Base-by-base conservation (phyloP, 1,140 invertebrate species). In the Lepidurus arcticus region DNA sequence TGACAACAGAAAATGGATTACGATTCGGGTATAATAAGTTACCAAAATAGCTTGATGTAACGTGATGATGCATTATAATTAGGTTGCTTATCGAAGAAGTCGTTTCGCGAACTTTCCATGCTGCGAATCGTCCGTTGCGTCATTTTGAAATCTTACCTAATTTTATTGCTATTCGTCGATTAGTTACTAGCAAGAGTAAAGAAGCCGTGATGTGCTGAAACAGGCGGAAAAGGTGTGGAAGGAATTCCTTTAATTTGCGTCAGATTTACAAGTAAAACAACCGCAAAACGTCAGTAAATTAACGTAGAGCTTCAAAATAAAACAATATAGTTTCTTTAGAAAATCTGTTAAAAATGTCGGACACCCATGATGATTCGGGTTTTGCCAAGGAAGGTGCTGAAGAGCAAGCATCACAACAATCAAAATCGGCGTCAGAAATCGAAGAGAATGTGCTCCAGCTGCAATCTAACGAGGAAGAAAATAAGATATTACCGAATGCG, bases 191-290 rank as follows among this genome's bases (percentile, higher is more conserved):
- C 21, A n/a, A 65, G 16, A n/a, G 53, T 7, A 65, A 65, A 13
- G 53, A 65, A 65, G 53, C 53, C 53, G 53, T 65, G 53, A 65
- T 65, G 53, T 65, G 53, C 53, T 65, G 13, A 65, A 65, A 65
- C 53, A 21, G 21, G 53, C 53, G 53, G 53, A 65, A 65, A 65
- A 65, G 53, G 53, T 65, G 53, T 65, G 53, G 53, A 65, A 65
- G n/a, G 0, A 2, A 11, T 11, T 11, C 45, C 16, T 65, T 65
- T 13, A 65, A 65, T 65, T 65, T 65, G 34, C 13, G n/a, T n/a
- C 53, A 65, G 21, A 11, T 65, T 11, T 65, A 13, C n/a, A 11
- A 9, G 8, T 16, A 65, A 65, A 65, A 7, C 16, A 7, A 7
- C 8, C 1, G 21, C 21, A 65, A 65, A 13, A 21, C 6, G 53